Evolutionary conservation across 2,797 vertebrate genomes (phyloP), one percentile per base, ranked within the genome.

Genomic region (Malacoctenus gilli): DNA sequence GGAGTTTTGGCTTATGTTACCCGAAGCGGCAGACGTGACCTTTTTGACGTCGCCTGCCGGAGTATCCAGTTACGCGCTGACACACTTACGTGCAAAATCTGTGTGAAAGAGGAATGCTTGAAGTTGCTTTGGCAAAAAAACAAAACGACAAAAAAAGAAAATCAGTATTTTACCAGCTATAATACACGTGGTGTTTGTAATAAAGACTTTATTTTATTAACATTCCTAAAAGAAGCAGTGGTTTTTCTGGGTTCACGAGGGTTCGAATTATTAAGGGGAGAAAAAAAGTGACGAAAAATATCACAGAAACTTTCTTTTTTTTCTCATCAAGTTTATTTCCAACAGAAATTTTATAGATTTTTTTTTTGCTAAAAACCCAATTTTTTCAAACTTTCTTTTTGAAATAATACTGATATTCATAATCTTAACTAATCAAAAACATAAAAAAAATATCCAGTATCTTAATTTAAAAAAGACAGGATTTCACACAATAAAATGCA

Each of bases 181-280:
- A 47, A 52, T 77, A 54, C 53, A 66, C 53, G 58, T 31, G 20
- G 34, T 75, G 57, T 83, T 86, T 84, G 76, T 82, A 87, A 84
- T 85, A 86, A 87, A 87, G 73, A 72, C 63, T 73, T n/a, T 79
- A 82, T 88, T 89, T 89, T 86, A 76, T 66, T 66, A 72, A 67
- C 75, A 81, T 81, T 85, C 54, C 44, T 66, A 59, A 60, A 42
- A 37, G 5, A 35, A 18, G 19, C n/a, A 7, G 8, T 59, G 14
- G 46, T 46, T 15, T 44, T 49, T 20, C 18, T 65, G 15, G 7
- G 51, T 35, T 3, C 11, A n/a, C 47, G 34, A 48, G 16, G 18
- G 21, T 15, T 10, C 28, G 3, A 9, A 2, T 30, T 6, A 39
- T 28, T 28, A 5, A 5, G 25, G 9, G 25, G n/a, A n/a, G n/a